phyloP scores from a whole-genome alignment of 1,140 invertebrate species.

The Diploscapter pachys region DNA sequence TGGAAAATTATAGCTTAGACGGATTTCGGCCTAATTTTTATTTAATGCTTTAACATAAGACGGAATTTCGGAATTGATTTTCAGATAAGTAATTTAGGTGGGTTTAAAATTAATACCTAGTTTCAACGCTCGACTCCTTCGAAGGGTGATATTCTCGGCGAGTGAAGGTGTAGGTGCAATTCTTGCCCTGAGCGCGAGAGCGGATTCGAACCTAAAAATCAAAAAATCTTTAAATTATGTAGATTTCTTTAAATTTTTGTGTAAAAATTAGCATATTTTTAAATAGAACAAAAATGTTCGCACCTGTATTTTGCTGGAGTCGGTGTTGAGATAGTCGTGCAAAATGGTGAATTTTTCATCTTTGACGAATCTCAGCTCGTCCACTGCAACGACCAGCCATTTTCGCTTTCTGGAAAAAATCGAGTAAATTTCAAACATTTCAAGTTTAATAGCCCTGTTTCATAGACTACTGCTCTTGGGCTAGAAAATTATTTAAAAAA shows the following conservation, averaged over 20 bases:
- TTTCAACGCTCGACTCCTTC: constrained; percentile 84
- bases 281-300: constrained; percentile 62
- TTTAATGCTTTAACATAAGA: too few relatives aligned
- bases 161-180: constrained; percentile 86
- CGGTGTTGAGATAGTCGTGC: constrained; percentile 79
- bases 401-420: constrained; percentile 47
- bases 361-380: constrained; percentile 72
- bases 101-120: constrained; percentile 57
- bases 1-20: background rate
- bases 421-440: too few relatives aligned
- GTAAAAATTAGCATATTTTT: too few relatives aligned
- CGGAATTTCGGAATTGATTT: too few relatives aligned
- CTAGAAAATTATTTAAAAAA: too few relatives aligned
- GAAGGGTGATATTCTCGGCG: constrained; percentile 68
- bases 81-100: too few relatives aligned
- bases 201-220: constrained; percentile 81
- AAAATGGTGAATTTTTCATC: constrained; percentile 96
- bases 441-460: too few relatives aligned
- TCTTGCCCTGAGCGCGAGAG: constrained; percentile 85
- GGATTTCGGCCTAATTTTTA: too few relatives aligned
- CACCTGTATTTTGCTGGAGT: constrained; percentile 63
- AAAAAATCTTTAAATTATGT: too few relatives aligned
- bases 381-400: constrained; percentile 49
- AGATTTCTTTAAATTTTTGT: too few relatives aligned
- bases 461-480: too few relatives aligned